Evolutionary conservation across 2,888 invertebrate species (phyloP).

Genomic region (Melangyna quadrimaculata): DNA sequence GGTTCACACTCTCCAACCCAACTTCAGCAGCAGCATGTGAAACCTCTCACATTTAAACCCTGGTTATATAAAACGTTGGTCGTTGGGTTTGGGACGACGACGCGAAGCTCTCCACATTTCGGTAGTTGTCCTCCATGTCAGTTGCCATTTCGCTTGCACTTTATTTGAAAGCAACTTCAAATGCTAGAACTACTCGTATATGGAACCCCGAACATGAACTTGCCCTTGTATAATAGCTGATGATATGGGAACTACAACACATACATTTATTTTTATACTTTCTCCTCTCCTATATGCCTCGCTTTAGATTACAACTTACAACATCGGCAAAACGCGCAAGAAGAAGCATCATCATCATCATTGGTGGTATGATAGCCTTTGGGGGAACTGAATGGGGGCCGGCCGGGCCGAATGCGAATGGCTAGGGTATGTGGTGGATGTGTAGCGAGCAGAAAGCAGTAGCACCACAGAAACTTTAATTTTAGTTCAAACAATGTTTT

Average conservation of each 20-base stretch:
- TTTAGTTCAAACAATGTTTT: slow-evolving; percentile 68
- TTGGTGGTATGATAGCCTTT: slow-evolving; percentile 1
- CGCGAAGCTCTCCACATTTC: background rate
- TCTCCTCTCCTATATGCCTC: background rate
- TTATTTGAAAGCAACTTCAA: background rate
- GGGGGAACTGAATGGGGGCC: slow-evolving; percentile 18
- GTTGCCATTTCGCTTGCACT: background rate
- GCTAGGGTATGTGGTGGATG: background rate
- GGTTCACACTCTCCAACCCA: slow-evolving; percentile 36
- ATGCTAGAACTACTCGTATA: too few relatives aligned
- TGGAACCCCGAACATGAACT: slow-evolving; percentile 37
- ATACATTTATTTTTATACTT: background rate
- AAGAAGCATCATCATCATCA: background rate
- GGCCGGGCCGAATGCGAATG: background rate
- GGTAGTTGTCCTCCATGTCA: background rate
- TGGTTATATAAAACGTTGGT: background rate
- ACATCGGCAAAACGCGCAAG: slow-evolving; percentile 17
- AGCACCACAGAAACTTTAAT: slow-evolving; percentile 67
- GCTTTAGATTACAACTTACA: slow-evolving; percentile 44
- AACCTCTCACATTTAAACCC: slow-evolving; percentile 41
- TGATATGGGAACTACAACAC: background rate
- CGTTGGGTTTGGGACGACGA: background rate
- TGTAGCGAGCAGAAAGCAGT: slow-evolving; percentile 44
- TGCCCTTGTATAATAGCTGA: slow-evolving; percentile 43
- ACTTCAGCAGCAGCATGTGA: slow-evolving; percentile 12